These are phyloP conservation scores for Agonopterix heracliana DNA, from an alignment of 2,888 invertebrate species.

Conservation along the genomic window DNA sequence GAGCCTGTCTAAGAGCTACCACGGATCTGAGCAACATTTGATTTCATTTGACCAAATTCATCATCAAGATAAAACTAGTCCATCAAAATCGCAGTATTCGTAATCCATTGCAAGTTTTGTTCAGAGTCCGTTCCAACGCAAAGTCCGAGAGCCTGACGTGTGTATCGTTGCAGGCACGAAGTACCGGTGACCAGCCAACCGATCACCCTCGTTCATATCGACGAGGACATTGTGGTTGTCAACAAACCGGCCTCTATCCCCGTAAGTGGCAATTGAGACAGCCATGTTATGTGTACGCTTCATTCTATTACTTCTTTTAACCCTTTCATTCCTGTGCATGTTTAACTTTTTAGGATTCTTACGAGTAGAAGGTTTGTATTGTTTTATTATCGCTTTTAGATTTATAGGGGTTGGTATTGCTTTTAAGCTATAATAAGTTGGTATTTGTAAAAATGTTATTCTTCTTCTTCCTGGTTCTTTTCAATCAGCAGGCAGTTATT, in stretches of 20 bases:
- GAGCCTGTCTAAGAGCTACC: slow-evolving; percentile 29
- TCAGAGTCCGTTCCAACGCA: slow-evolving; percentile 33
- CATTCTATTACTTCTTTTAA: slow-evolving; percentile 58
- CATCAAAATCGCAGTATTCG: background rate
- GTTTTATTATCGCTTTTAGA: background rate
- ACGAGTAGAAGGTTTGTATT: background rate
- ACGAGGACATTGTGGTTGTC: slow-evolving; percentile 99
- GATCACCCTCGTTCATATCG: slow-evolving; percentile 98
- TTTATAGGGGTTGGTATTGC: too few relatives aligned
- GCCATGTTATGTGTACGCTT: slow-evolving; percentile 86
- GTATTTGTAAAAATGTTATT: too few relatives aligned
- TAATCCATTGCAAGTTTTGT: slow-evolving; percentile 22
- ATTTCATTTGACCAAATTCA: background rate
- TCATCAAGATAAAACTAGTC: background rate
- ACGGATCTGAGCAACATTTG: slow-evolving; percentile 43
- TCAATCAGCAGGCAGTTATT: too few relatives aligned
- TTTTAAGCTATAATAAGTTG: too few relatives aligned
- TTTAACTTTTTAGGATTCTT: background rate
- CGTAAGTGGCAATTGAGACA: slow-evolving; percentile 94
- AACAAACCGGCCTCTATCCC: slow-evolving; percentile 99
- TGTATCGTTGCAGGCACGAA: slow-evolving; percentile 92
- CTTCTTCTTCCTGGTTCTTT: too few relatives aligned
- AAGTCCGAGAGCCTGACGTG: slow-evolving; percentile 56
- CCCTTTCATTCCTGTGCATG: slow-evolving; percentile 29
- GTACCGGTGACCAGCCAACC: slow-evolving; percentile 98